Conservation (phyloP, 2,888 invertebrate species). For the Cryptophagus acutangulus region DNA sequence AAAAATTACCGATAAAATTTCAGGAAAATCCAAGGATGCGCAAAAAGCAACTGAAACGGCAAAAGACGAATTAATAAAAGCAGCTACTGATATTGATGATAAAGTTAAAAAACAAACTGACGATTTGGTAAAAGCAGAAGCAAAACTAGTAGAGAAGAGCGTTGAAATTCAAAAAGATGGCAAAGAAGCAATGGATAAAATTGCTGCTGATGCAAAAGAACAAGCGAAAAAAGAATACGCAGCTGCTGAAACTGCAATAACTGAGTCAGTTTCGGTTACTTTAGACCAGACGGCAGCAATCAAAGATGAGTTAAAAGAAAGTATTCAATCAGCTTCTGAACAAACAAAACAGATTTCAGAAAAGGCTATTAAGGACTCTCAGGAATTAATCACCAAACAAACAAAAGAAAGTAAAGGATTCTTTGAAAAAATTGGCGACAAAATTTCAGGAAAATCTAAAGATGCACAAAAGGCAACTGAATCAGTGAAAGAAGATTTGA, state of each 20-base stretch:
- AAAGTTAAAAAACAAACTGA: slow-evolving; percentile 13
- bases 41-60: background rate
- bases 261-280: too few relatives aligned
- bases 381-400: slow-evolving; percentile 6
- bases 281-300: slow-evolving; percentile 15
- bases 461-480: slow-evolving; percentile 1
- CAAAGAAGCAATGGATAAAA: slow-evolving; percentile 11
- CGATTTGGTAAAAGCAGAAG: slow-evolving; percentile 19
- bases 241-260: background rate
- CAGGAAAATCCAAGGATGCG: slow-evolving; percentile 8
- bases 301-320: background rate
- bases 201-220: slow-evolving; percentile 5
- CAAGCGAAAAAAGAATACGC: slow-evolving; percentile 4
- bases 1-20: slow-evolving; percentile 9
- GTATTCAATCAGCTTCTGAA: slow-evolving; percentile 6
- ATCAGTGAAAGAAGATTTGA: background rate
- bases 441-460: slow-evolving; percentile 7
- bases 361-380: slow-evolving; percentile 2
- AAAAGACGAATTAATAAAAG: background rate
- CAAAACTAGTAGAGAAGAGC: slow-evolving; percentile 13
- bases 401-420: slow-evolving; percentile 10
- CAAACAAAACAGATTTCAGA: slow-evolving; percentile 9
- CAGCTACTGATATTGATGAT: background rate
- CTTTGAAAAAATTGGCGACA: slow-evolving; percentile 11
- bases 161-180: slow-evolving; percentile 3